phyloP scores from a whole-genome alignment of 2,797 vertebrate genomes.

The Sebastes vulpes region DNA sequence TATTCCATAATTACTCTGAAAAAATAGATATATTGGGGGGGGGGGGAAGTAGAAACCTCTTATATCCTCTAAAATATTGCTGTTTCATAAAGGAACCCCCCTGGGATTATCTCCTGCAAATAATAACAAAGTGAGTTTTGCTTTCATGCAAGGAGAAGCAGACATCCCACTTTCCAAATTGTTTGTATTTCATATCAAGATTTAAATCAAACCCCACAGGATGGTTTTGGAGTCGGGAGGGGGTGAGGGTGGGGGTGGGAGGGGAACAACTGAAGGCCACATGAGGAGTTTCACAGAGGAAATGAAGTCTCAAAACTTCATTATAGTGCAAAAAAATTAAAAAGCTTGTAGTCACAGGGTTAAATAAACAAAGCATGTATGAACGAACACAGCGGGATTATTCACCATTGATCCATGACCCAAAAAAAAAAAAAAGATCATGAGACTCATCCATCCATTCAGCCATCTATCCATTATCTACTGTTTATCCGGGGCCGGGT shows the following conservation, averaged over 20 bases:
- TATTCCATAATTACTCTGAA: not conserved
- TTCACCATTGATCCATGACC: not conserved
- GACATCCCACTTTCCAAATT: too few species aligned
- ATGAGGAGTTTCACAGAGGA: not conserved
- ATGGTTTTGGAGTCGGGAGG: too few species aligned
- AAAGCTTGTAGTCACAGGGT: not conserved
- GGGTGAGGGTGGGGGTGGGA: accelerated
- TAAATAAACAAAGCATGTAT: not conserved
- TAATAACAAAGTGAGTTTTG: not conserved
- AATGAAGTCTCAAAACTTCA: not conserved
- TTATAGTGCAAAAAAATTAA: not conserved
- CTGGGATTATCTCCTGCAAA: not conserved
- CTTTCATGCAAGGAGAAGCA: not conserved
- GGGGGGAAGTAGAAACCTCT: not conserved
- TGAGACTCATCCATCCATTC: not conserved
- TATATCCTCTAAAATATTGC: not conserved
- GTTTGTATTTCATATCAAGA: not conserved
- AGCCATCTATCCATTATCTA: too few species aligned
- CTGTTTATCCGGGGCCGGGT: too few species aligned
- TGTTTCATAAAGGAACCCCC: not conserved
- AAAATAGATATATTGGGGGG: too few species aligned
- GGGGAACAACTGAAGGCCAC: not conserved
- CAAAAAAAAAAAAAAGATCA: not conserved
- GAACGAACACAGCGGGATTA: not conserved
- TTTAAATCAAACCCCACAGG: not conserved